These are phyloP conservation scores for Raja brachyura DNA, from an alignment of 2,113 vertebrate genomes.

Conservation along the genomic window DNA sequence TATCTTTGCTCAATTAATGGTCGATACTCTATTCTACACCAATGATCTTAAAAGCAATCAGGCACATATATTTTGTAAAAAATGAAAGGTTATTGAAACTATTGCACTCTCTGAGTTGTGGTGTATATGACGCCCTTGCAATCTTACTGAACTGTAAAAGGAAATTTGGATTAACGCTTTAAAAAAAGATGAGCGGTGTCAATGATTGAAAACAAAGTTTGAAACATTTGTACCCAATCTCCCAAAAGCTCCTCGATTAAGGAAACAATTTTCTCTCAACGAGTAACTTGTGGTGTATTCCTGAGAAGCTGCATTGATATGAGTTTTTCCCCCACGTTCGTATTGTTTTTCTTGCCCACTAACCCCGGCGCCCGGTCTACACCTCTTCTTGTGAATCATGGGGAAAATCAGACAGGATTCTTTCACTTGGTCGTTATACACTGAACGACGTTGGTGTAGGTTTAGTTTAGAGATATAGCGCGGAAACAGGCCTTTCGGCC, in stretches of 20 bases:
- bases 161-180: not conserved
- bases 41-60: not conserved
- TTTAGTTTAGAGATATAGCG: too few relatives aligned
- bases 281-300: not conserved
- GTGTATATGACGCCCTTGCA: too few relatives aligned
- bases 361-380: not conserved
- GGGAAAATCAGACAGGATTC: not conserved
- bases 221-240: not conserved
- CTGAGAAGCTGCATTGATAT: not conserved
- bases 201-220: not conserved
- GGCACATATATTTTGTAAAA: not conserved
- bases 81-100: not conserved
- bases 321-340: not conserved
- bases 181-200: not conserved
- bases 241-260: not conserved
- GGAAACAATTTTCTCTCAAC: too few relatives aligned
- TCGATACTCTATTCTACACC: not conserved
- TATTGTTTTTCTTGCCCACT: not conserved
- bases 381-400: too few relatives aligned
- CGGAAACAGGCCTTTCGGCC: too few relatives aligned
- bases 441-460: not conserved
- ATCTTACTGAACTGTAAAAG: not conserved
- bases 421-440: too few relatives aligned
- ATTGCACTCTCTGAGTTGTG: not conserved
- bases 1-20: not conserved